Conservation (phyloP, 2,797 vertebrate species). For the Oryzias dopingdopingensis region DNA sequence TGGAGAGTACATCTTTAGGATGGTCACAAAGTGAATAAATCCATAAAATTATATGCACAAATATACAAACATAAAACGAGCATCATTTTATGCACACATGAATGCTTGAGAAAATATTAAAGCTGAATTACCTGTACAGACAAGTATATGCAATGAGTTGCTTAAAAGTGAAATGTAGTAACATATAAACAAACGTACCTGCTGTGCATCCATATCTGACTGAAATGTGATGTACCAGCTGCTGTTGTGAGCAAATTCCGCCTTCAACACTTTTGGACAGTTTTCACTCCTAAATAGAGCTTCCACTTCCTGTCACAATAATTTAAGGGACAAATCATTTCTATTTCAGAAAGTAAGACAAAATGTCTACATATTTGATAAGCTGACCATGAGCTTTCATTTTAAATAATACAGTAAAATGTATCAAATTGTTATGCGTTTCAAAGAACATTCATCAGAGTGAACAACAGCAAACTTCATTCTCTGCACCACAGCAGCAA, state of each 20-base stretch:
- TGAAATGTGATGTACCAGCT: constrained; percentile 99
- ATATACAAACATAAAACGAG: background rate
- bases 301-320: constrained; percentile 86
- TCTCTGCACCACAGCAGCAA: too few relatives aligned
- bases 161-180: too few relatives aligned
- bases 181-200: constrained; percentile 74
- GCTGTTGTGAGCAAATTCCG: constrained; percentile 98
- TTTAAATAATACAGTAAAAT: too few relatives aligned
- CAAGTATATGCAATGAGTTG: too few relatives aligned
- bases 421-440: too few relatives aligned
- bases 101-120: too few relatives aligned
- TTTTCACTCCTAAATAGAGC: constrained; percentile 91
- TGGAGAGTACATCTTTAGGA: background rate
- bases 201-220: constrained; percentile 94
- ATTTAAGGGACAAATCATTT: constrained; percentile 7
- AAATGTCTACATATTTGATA: too few relatives aligned
- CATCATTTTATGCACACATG: too few relatives aligned
- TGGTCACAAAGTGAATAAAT: background rate
- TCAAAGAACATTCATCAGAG: too few relatives aligned
- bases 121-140: too few relatives aligned
- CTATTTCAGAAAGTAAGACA: background rate
- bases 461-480: too few relatives aligned
- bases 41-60: background rate
- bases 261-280: constrained; percentile 93
- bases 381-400: too few relatives aligned